Base-by-base conservation (phyloP, 2,888 invertebrate species). In the Drosophila peninsularis region DNA sequence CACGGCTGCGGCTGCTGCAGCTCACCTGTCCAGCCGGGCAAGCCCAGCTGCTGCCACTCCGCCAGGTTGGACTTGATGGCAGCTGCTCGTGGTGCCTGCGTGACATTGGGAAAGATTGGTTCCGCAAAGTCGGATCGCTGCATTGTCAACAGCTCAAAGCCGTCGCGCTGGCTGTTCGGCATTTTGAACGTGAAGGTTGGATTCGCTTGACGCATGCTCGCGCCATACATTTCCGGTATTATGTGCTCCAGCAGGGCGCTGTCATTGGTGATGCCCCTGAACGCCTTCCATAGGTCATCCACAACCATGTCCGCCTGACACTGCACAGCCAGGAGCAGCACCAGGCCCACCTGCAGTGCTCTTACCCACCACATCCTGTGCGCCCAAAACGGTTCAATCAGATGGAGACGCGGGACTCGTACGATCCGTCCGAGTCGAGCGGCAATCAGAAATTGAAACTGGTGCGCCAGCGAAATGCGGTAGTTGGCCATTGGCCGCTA, bases 21-120 rank as follows among this genome's bases (percentile, higher is more conserved):
- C 13, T 78, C 83, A 4, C 92, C 92, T 32, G 75, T 68, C 92
- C 92, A 92, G 13, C 92, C 92, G n/a, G 75, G 58, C 21, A 92
- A 72, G 0, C 92, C 92, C 49, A 92, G 21, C 66, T 83, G 91
- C 83, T 92, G 55, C 88, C 88, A 78, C 66, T 81, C 61, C 39
- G 21, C 32, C 27, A 67, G 54, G 27, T 64, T 74, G 34, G 82
- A 63, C 67, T 82, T 87, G 5, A 87, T 5, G 4, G 39, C 67
- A 36, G 52, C 52, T 47, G 17, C 7, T 61, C 57, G 7, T 7
- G 69, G 19, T 2, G 27, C 19, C 19, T 13, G 32, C 24, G 70
- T 73, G 11, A 92, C 69, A 70, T 92, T 92, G 13, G 92, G 92
- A 76, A 92, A 92, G 36, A 83, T 84, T 5, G 92, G 91, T 21